These are phyloP conservation scores for Lasioglossum morio DNA, from an alignment of 2,888 invertebrate species.

Conservation along the genomic window DNA sequence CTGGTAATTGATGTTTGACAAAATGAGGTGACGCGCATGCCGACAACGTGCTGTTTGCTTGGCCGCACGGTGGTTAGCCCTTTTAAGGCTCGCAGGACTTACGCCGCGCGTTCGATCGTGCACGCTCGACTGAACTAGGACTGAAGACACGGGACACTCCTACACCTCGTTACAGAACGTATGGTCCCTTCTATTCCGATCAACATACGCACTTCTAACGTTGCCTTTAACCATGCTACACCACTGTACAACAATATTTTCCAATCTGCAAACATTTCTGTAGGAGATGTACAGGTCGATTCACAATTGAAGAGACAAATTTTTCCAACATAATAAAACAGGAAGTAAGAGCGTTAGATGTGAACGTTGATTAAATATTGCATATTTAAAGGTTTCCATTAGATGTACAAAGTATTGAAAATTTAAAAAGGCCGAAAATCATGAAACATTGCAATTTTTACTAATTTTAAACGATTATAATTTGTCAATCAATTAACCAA, in stretches of 20 bases:
- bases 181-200: not conserved
- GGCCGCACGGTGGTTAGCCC: slow-evolving; percentile 59
- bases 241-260: not conserved
- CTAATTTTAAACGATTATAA: too few species aligned
- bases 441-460: too few species aligned
- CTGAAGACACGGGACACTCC: slow-evolving; percentile 24
- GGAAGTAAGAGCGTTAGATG: too few species aligned
- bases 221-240: not conserved
- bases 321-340: too few species aligned
- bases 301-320: not conserved
- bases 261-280: not conserved
- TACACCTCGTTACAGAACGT: slow-evolving; percentile 2
- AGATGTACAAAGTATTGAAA: not conserved
- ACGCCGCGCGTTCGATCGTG: slow-evolving; percentile 49
- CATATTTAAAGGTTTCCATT: not conserved
- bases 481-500: too few species aligned
- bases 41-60: slow-evolving; percentile 66
- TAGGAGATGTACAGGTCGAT: not conserved
- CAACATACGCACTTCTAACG: not conserved
- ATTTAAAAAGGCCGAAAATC: too few species aligned
- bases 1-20: slow-evolving; percentile 80
- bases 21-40: slow-evolving; percentile 71
- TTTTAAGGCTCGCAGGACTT: slow-evolving; percentile 63
- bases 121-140: slow-evolving; percentile 47
- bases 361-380: not conserved